These are phyloP conservation scores for Apteryx owenii DNA, from an alignment of 2,113 vertebrate genomes.

Conservation along the genomic window DNA sequence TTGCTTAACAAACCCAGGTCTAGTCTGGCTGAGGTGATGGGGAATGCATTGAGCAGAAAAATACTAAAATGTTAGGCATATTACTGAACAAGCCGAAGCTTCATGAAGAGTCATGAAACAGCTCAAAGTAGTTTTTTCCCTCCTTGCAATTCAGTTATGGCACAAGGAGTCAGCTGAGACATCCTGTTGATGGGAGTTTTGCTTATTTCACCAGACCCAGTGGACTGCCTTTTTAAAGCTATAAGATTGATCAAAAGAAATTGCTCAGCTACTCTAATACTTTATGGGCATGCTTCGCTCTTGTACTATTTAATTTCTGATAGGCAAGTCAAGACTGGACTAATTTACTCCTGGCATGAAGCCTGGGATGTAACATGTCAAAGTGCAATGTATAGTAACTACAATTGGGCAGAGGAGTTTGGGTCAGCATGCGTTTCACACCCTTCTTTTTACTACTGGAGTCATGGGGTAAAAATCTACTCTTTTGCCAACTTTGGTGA, in stretches of 20 bases:
- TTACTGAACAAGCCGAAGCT: neutral
- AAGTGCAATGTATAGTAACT: neutral
- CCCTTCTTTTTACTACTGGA: slow-evolving; percentile 51
- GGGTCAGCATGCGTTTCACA: slow-evolving; percentile 48
- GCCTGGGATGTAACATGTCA: slow-evolving; percentile 17
- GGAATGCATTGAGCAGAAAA: neutral
- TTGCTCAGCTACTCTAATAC: neutral
- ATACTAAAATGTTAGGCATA: accelerated
- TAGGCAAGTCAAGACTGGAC: slow-evolving; percentile 32
- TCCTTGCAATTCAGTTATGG: neutral
- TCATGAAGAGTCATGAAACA: neutral
- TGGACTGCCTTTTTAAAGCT: neutral
- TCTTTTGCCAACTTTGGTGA: slow-evolving; percentile 58
- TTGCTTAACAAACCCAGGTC: neutral
- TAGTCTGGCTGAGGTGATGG: neutral
- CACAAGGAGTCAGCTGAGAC: neutral
- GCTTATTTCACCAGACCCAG: neutral
- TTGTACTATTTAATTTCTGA: slow-evolving; percentile 58
- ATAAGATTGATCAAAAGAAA: slow-evolving; percentile 50
- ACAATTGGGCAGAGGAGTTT: neutral
- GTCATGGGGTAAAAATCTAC: slow-evolving; percentile 53
- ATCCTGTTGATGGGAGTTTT: neutral
- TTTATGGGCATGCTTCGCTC: slow-evolving; percentile 41
- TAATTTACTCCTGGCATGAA: slow-evolving; percentile 59
- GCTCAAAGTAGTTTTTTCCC: neutral